Evolutionary conservation across 1,140 invertebrate genomes (phyloP), one percentile per base, ranked within the genome.

Genomic region (Trissolcus basalis): DNA sequence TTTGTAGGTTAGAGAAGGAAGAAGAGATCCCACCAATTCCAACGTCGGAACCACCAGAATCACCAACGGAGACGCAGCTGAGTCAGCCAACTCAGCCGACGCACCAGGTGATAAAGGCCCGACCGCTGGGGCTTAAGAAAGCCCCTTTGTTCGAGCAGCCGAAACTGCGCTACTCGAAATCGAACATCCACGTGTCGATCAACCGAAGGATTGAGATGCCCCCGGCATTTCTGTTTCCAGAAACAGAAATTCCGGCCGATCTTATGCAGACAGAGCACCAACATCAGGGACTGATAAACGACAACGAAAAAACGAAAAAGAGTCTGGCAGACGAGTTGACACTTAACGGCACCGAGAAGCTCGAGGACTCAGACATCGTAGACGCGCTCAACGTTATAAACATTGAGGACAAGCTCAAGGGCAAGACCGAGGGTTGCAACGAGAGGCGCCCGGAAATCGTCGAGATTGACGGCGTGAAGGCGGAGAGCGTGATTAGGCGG

Each of bases 171-270:
- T 92, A 91, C 69, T 83, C 90, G 61, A 85, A 89, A 81, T 86
- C 89, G 32, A 87, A 90, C 82, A 88, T 93, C 15, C 91, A 92
- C 79, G 90, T 93, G 41, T 91, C 91, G 60, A 93, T 93, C 79
- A 94, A 92, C 80, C 89, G 93, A 53, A 88, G 92, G 44, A 95
- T 93, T 78, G 94, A 95, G 86, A 94, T 96, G 92, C 93, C 94
- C 33, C 93, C 94, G 12, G 91, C 93, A 13, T 95, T 94, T 83
- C 88, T 95, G 39, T 95, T 95, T 84, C 93, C 93, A 14, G 94
- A 95, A 86, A 92, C 91, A 79, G 92, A 93, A 79, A 89, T 90
- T 51, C 91, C 91, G 36, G 91, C 90, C 41, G 90, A 90, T 85
- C 88, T 92, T 60, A 84, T 91, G 78, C 87, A 88, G 83, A 87